These are phyloP conservation scores for Drosophila punjabiensis DNA, from an alignment of 1,140 invertebrate species.

Conservation along the genomic window DNA sequence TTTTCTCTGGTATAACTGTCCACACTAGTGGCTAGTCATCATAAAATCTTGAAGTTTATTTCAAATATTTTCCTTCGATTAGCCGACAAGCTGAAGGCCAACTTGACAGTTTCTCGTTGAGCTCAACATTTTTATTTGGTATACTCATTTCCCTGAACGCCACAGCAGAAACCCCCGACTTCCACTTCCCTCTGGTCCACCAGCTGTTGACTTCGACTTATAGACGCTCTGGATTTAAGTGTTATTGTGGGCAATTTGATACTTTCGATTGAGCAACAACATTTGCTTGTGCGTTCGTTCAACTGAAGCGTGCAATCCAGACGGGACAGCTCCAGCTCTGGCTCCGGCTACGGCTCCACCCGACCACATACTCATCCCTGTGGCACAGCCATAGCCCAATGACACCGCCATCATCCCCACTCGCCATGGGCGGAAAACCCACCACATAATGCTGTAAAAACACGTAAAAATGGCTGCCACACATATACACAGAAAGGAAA, in stretches of 20 bases:
- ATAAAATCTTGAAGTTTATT: constrained; percentile 32
- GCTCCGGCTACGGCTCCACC: constrained; percentile 1
- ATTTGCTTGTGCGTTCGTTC: constrained; percentile 83
- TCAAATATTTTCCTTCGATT: constrained; percentile 52
- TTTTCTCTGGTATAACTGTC: constrained; percentile 1
- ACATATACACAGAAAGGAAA: constrained; percentile 29
- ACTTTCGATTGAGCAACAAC: constrained; percentile 85
- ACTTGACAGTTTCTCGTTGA: constrained; percentile 45
- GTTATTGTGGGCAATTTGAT: constrained; percentile 85
- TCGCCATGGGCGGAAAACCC: constrained; percentile 2
- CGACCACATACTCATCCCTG: constrained; percentile 17
- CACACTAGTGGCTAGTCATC: constrained; percentile 5
- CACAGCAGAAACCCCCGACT: background rate
- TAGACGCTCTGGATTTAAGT: constrained; percentile 77
- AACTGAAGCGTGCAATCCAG: constrained; percentile 73
- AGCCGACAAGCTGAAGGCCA: constrained; percentile 22
- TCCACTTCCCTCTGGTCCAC: background rate
- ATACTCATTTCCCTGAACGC: constrained; percentile 60
- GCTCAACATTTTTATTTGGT: constrained; percentile 74
- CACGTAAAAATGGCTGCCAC: constrained; percentile 76
- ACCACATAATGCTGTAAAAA: constrained; percentile 60
- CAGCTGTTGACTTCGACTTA: constrained; percentile 65
- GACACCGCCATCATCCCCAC: constrained; percentile 12
- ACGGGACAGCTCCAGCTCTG: constrained; percentile 27
- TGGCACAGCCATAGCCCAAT: constrained; percentile 5